These are phyloP conservation scores for Cervus canadensis DNA, from an alignment of 2,113 vertebrate genomes.

Conservation along the genomic window DNA sequence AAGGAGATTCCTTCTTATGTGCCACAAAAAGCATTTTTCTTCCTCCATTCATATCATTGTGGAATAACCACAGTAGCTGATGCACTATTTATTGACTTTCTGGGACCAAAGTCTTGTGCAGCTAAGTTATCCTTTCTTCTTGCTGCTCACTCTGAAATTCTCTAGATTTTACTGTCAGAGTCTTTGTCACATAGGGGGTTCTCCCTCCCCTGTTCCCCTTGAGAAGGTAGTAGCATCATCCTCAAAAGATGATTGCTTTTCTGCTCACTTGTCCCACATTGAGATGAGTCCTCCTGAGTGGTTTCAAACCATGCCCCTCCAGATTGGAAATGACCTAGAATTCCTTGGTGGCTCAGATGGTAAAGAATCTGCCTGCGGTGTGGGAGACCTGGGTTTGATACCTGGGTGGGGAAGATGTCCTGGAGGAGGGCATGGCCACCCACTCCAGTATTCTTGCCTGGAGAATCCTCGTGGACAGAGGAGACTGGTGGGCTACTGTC, in stretches of 20 bases:
- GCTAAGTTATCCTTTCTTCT: background rate
- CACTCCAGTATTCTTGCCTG: background rate
- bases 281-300: background rate
- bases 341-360: background rate
- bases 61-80: background rate
- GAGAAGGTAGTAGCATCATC: background rate
- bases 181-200: background rate
- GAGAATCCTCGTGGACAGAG: background rate
- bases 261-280: background rate
- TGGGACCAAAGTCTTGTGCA: background rate
- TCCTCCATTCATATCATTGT: background rate
- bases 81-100: background rate
- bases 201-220: accelerated
- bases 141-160: background rate
- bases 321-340: background rate
- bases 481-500: background rate
- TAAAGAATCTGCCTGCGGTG: background rate
- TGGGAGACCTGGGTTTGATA: background rate
- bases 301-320: background rate
- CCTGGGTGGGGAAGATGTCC: background rate
- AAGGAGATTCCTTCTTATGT: background rate
- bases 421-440: background rate
- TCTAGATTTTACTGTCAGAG: background rate
- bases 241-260: background rate
- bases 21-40: background rate